A percentile compares a stretch with the other conserved stretches of the same genome.
phyloP scores from a whole-genome alignment of 2,113 vertebrate genomes.

The Ictidomys tridecemlineatus region DNA sequence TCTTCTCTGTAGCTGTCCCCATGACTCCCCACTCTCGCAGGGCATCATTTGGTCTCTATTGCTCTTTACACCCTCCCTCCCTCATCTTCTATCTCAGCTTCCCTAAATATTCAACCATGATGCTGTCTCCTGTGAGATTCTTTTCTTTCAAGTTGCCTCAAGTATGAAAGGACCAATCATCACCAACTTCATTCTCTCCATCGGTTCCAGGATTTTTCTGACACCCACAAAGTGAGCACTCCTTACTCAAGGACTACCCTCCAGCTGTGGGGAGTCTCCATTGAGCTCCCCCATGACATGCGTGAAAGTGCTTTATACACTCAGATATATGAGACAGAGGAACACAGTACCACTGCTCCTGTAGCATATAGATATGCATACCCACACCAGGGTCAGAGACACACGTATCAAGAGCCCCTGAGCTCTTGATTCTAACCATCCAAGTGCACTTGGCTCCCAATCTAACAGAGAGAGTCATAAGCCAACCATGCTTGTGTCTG shows the following conservation, averaged over 20 bases:
- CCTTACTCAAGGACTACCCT: background rate
- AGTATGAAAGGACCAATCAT: background rate
- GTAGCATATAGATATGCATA: background rate
- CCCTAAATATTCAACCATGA: background rate
- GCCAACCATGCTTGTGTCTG: background rate
- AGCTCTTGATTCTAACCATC: background rate
- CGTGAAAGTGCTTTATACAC: background rate
- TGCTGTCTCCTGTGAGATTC: background rate
- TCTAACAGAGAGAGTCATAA: background rate
- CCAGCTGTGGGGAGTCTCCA: background rate
- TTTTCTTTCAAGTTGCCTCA: background rate
- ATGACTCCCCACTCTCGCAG: background rate
- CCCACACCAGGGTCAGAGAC: background rate
- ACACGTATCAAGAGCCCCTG: background rate
- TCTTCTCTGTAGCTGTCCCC: rapidly evolving
- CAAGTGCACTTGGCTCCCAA: background rate
- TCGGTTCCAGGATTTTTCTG: background rate
- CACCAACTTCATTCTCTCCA: background rate
- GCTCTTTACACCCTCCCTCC: background rate
- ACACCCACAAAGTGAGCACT: rapidly evolving
- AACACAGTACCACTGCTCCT: rapidly evolving
- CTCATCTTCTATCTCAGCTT: background rate
- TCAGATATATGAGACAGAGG: too few species aligned
- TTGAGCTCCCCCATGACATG: background rate
- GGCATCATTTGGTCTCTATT: background rate